Evolutionary conservation across 2,797 vertebrate genomes (phyloP).

Genomic region (Gymnoscopelus microlampas): DNA sequence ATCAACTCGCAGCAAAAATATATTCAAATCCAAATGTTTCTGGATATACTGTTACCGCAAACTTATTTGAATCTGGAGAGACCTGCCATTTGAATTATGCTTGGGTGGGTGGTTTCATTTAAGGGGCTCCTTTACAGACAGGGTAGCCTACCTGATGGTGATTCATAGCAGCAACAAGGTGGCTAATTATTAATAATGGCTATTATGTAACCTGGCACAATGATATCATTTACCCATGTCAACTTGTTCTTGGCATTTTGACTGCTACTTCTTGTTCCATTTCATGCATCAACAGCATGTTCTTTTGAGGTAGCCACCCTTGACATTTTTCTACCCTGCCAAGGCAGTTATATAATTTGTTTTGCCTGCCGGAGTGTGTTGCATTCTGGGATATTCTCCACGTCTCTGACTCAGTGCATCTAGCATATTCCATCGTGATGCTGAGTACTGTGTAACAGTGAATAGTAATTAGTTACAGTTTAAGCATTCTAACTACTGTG

Average conservation of each 20-base stretch:
- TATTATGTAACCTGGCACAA: constrained; percentile 57
- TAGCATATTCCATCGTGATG: not conserved
- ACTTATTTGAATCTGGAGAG: too few species aligned
- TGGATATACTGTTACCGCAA: too few species aligned
- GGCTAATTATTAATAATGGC: constrained; percentile 8
- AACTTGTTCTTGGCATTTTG: constrained; percentile 44
- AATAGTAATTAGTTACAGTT: not conserved
- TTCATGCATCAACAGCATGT: constrained; percentile 33
- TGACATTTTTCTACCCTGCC: constrained; percentile 30
- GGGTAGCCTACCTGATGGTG: constrained; percentile 18
- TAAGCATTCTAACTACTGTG: too few species aligned
- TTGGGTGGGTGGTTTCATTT: constrained; percentile 11
- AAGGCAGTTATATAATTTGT: constrained; percentile 65
- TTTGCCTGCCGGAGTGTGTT: constrained; percentile 41
- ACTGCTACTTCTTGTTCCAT: constrained; percentile 42
- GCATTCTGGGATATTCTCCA: constrained; percentile 9
- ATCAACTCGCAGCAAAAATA: too few species aligned
- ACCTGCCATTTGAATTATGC: constrained; percentile 11
- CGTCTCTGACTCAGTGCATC: not conserved
- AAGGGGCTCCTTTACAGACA: constrained; percentile 30
- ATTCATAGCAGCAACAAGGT: not conserved
- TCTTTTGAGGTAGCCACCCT: constrained; percentile 38
- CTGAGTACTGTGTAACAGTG: constrained; percentile 24
- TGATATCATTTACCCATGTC: constrained; percentile 37
- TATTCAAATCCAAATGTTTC: too few species aligned